Conservation (phyloP, 2,797 vertebrate genomes). For the Chelidonichthys spinosus region DNA sequence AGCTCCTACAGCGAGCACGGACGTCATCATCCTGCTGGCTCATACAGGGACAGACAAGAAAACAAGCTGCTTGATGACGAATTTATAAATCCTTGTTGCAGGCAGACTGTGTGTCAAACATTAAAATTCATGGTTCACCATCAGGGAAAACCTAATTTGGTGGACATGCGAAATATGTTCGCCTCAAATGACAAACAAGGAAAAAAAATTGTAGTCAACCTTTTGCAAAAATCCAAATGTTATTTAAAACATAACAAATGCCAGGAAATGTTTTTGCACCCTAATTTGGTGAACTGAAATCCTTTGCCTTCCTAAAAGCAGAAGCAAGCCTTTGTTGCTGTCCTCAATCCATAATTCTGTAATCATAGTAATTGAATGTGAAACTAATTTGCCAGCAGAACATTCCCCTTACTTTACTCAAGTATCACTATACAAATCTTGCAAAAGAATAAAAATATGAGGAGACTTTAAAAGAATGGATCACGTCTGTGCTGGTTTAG, state of each 20-base stretch:
- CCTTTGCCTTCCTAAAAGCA: background rate
- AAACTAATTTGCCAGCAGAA: background rate
- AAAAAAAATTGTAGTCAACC: background rate
- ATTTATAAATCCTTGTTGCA: slow-evolving; percentile 51
- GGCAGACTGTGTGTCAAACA: slow-evolving; percentile 40
- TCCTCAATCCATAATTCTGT: background rate
- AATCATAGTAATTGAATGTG: background rate
- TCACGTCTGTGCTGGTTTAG: too few species aligned
- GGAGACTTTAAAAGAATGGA: too few species aligned
- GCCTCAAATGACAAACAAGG: background rate
- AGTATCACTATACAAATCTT: background rate
- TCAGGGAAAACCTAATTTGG: slow-evolving; percentile 16
- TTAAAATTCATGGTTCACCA: slow-evolving; percentile 54
- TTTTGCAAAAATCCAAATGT: background rate
- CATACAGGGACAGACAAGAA: slow-evolving; percentile 38
- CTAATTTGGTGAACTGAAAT: background rate
- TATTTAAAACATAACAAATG: background rate
- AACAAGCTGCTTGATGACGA: slow-evolving; percentile 57
- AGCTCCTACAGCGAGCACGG: slow-evolving; percentile 37
- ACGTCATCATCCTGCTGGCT: slow-evolving; percentile 48
- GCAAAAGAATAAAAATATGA: too few species aligned
- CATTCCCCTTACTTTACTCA: background rate
- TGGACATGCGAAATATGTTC: slow-evolving; percentile 18
- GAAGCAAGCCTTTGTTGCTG: background rate
- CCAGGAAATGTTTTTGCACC: background rate